Base-by-base conservation (phyloP, 2,888 invertebrate genomes). In the Polietes domitor region DNA sequence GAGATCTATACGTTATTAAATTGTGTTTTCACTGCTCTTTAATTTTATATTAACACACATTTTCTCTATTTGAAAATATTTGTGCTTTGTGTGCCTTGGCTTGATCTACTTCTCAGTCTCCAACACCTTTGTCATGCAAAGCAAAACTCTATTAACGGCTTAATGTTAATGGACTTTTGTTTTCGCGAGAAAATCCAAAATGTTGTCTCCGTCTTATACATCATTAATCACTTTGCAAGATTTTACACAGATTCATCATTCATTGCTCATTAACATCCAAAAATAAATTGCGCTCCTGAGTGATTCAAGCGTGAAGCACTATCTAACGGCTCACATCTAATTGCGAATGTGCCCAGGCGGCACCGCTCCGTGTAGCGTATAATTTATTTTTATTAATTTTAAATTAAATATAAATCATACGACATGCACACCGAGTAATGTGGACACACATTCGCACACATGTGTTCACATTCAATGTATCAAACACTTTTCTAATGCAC, bases 321-420 rank as follows among this genome's bases (percentile, higher is more conserved):
- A 17, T 55, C 53, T 21, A 12, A 9, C 53, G 6, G 2, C 1
- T 7, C 24, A 15, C n/a, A 26, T 58, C 19, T 55, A 5, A 9
- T 24, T n/a, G 19, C 7, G 0, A 37, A 68, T 68, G 53, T 28
- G 24, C 32, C 28, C 21, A 10, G 5, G n/a, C 3, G 3, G 7
- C 37, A 9, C 10, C 1, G 37, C 1, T 7, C 4, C 12, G 37
- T 0, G n/a, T 17, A 41, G 41, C 77, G 77, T 70, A 77, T 77
- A 41, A 68, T 55, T 70, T 37, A 70, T 70, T 28, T 70, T 70
- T 77, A 58, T 53, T 68, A 53, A 50, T 12, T 58, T 63, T 19
- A 58, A 47, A 58, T 58, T 43, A 15, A 58, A 70, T 77, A 70
- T 70, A 55, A 77, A n/a, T 68, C 58, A 77, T 68, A 70, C 68